Evolutionary conservation across 2,888 invertebrate genomes (phyloP), one percentile per base, ranked within the genome.

Genomic region (Tachina lurida): DNA sequence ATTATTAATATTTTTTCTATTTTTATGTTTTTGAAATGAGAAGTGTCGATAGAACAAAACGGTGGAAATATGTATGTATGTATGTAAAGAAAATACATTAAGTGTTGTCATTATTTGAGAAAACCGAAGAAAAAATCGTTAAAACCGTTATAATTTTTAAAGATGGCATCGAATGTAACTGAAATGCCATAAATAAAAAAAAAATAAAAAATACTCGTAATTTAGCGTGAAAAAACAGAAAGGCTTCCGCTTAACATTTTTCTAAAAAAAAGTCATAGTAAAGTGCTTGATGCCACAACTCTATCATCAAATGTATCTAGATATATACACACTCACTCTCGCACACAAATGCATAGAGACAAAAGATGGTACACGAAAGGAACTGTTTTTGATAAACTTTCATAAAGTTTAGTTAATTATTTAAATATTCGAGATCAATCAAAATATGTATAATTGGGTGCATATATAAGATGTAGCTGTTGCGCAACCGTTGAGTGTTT

Each of bases 271-370:
- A 63, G n/a, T 68, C 31, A 75, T 49, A 65, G 81, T 84, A 84
- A 52, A 88, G 75, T 84, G 85, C 87, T 80, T 87, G 86, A 87
- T 86, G 87, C 58, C 84, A 84, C 85, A 87, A 87, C 75, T 84
- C 80, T 56, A 71, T 67, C 31, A 71, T 63, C 56, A 65, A 74
- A 39, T 7, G 41, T 71, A 47, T 17, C 47, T 56, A 9, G 10
- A 3, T 19, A n/a, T 31, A 10, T 22, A 31, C 31, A 31, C 7
- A 7, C 7, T 7, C 1, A 31, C 31, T 1, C 31, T 7, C 31
- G 7, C 60, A 47, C 39, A 19, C 45, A 41, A 17, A 17, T 17
- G 8, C n/a, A 1, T 10, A 58, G 5, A n/a, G 17, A 73, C 1
- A 43, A 75, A 22, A 65, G 75, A 8, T 22, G 43, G 52, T 31